Percentiles rank a stretch among this genome's conserved stretches.
These are phyloP conservation scores for Crotophaga sulcirostris DNA, from an alignment of 2,113 vertebrate genomes.

Conservation along the genomic window DNA sequence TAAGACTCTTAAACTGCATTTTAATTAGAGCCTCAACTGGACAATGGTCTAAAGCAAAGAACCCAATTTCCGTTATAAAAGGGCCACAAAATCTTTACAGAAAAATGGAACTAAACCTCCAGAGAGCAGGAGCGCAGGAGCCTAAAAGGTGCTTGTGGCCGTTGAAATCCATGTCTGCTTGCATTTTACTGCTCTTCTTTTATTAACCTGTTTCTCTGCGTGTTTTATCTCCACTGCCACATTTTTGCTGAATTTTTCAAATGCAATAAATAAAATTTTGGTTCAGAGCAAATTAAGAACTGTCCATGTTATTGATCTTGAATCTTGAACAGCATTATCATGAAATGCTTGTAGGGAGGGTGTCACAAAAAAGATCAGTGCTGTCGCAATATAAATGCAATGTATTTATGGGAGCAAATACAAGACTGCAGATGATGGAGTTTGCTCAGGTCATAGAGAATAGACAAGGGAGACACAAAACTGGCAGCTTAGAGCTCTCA, in stretches of 20 bases:
- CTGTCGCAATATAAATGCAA: not conserved
- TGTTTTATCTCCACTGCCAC: not conserved
- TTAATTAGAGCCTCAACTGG: not conserved
- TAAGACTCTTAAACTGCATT: not conserved
- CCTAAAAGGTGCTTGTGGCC: not conserved
- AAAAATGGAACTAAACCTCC: not conserved
- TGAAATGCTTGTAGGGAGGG: not conserved
- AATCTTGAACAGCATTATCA: not conserved
- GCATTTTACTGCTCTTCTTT: not conserved
- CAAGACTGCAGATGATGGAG: not conserved
- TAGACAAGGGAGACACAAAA: not conserved
- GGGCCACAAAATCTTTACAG: not conserved
- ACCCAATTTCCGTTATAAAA: not conserved
- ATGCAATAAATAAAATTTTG: not conserved
- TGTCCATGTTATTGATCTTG: not conserved
- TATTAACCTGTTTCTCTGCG: not conserved
- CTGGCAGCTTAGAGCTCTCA: not conserved
- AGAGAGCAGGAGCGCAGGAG: not conserved
- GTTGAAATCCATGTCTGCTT: not conserved
- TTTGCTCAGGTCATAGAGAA: not conserved
- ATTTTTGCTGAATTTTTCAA: not conserved
- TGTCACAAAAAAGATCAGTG: not conserved
- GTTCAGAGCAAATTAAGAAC: not conserved
- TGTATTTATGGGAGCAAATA: not conserved
- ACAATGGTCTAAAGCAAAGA: not conserved